Evolutionary conservation across 2,113 vertebrate species (phyloP).

Genomic region (Mionectes macconnelli): DNA sequence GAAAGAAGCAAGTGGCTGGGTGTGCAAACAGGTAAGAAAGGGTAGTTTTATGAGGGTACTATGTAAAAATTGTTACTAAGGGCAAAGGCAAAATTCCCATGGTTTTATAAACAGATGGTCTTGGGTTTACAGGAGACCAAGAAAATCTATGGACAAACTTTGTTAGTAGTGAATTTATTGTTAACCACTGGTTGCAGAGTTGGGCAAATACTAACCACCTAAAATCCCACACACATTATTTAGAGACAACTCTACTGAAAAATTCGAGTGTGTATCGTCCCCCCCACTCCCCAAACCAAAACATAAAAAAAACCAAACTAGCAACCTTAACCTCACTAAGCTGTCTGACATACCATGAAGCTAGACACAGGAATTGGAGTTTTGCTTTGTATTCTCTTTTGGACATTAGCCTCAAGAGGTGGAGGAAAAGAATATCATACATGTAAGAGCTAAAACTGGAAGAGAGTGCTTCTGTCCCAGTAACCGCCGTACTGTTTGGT

Average conservation of each 20-base stretch:
- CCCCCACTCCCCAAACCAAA: fast-evolving
- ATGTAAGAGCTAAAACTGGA: background rate
- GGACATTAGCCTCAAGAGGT: background rate
- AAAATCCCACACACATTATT: background rate
- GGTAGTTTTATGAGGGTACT: background rate
- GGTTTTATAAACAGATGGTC: background rate
- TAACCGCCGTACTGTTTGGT: background rate
- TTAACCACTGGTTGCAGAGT: background rate
- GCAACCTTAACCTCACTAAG: background rate
- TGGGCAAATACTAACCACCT: background rate
- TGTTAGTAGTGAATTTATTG: background rate
- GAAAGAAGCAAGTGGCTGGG: background rate
- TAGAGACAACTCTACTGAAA: background rate
- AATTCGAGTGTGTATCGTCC: background rate
- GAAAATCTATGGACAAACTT: background rate
- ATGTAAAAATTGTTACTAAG: background rate
- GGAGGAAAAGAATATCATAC: background rate
- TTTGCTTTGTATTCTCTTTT: background rate
- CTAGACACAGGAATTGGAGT: background rate
- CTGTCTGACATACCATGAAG: background rate
- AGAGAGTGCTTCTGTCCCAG: background rate
- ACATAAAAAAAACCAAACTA: background rate
- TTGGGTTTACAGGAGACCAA: background rate
- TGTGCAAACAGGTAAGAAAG: background rate
- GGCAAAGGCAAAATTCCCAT: background rate